A percentile compares a stretch with the other conserved stretches of the same genome.
These are phyloP conservation scores for Atta colombica DNA, from an alignment of 1,140 invertebrate genomes.

Conservation along the genomic window DNA sequence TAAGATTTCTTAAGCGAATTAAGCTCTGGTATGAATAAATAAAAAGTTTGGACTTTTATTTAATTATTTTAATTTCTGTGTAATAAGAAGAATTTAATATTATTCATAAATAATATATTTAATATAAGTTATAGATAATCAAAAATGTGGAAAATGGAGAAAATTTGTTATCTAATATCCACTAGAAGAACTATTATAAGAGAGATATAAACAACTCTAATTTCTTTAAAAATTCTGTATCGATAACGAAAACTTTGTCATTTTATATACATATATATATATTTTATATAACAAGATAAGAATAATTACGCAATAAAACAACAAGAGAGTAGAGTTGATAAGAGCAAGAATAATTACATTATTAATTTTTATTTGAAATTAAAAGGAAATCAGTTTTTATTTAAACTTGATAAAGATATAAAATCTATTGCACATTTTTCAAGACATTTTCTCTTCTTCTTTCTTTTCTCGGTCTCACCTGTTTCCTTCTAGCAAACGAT, in stretches of 20 bases:
- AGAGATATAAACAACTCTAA: not conserved
- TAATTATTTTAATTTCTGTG: not conserved
- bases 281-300: not conserved
- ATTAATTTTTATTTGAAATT: not conserved
- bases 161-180: not conserved
- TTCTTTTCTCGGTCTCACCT: not conserved
- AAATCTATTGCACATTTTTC: conserved; percentile 13
- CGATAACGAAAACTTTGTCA: not conserved
- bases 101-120: not conserved
- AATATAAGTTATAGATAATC: not conserved
- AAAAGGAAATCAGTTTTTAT: not conserved
- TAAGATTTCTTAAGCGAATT: not conserved
- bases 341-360: conserved; percentile 10
- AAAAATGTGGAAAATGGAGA: not conserved
- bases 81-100: not conserved
- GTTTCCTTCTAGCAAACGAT: conserved; percentile 39
- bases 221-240: not conserved
- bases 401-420: not conserved
- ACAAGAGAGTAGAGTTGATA: no score
- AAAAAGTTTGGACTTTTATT: not conserved
- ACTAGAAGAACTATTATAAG: not conserved
- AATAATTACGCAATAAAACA: conserved; percentile 11
- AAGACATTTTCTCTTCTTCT: not conserved
- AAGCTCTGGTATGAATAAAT: not conserved
- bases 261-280: not conserved